Conservation (phyloP, 2,888 invertebrate genomes). For the Strigamia maritima region DNA sequence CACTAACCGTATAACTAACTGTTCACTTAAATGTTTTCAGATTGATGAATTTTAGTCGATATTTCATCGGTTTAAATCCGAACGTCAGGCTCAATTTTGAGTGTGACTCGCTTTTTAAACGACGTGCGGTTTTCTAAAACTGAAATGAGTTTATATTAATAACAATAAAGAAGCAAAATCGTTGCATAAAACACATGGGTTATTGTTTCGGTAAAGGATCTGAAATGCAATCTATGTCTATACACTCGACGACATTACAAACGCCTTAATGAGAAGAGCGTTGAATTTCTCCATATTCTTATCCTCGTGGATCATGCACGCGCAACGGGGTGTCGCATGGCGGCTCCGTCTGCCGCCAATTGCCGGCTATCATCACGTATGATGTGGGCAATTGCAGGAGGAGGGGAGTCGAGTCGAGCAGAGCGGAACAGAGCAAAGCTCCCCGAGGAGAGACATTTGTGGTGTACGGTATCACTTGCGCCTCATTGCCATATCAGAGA, state of each 20-base stretch:
- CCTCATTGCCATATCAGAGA: constrained; percentile 32
- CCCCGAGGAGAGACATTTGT: constrained; percentile 31
- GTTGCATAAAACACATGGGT: background rate
- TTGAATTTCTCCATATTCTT: background rate
- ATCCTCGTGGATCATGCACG: constrained; percentile 20
- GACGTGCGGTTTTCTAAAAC: background rate
- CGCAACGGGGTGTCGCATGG: constrained; percentile 11
- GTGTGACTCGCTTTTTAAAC: background rate
- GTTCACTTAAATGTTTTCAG: no score
- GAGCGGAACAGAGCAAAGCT: constrained; percentile 22
- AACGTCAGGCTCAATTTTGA: background rate
- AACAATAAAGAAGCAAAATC: background rate
- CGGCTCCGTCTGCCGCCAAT: constrained; percentile 28
- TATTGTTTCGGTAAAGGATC: background rate
- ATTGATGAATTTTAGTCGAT: no score
- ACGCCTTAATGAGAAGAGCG: constrained; percentile 18
- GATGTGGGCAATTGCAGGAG: constrained; percentile 28
- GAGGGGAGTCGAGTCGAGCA: constrained; percentile 10
- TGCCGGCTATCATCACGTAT: constrained; percentile 32
- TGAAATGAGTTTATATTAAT: background rate
- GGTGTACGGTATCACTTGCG: constrained; percentile 32
- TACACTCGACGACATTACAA: background rate
- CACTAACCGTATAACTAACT: no score
- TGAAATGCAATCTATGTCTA: constrained; percentile 6
- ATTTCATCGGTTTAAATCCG: background rate